These are phyloP conservation scores for Asarcornis scutulata DNA, from an alignment of 2,113 vertebrate species.

Conservation along the genomic window DNA sequence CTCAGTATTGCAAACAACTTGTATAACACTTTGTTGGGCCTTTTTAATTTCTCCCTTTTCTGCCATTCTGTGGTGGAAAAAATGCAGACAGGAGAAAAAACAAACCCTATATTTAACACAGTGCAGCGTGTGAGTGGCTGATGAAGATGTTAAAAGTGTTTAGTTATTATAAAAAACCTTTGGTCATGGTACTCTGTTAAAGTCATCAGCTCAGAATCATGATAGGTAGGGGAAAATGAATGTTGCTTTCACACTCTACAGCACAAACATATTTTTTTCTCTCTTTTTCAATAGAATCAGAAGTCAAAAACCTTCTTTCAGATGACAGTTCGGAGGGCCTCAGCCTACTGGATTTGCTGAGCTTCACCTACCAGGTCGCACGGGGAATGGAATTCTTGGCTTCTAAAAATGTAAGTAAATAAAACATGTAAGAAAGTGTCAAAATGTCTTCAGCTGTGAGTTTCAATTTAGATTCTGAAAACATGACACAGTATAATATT, in stretches of 20 bases:
- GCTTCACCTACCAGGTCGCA: constrained; percentile 97
- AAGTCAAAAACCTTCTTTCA: constrained; percentile 89
- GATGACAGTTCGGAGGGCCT: constrained; percentile 88
- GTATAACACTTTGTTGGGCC: not conserved
- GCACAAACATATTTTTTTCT: not conserved
- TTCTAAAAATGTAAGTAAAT: constrained; percentile 93
- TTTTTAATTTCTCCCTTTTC: not conserved
- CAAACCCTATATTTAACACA: not conserved
- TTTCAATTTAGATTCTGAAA: not conserved
- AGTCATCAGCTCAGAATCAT: not conserved
- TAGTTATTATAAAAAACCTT: constrained; percentile 2
- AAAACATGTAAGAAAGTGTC: not conserved
- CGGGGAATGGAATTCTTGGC: constrained; percentile 97
- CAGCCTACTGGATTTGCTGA: constrained; percentile 91
- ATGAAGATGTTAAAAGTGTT: not conserved
- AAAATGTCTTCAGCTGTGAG: not conserved
- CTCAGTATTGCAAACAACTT: not conserved
- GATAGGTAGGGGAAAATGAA: not conserved
- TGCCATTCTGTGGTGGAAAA: not conserved
- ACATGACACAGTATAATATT: not conserved
- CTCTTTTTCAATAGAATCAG: constrained; percentile 76
- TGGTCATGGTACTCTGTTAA: not conserved
- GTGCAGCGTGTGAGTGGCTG: not conserved
- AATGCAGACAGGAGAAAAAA: not conserved
- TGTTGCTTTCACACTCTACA: not conserved